Conservation (phyloP, 2,113 vertebrate species). For the Fulmarus glacialis region DNA sequence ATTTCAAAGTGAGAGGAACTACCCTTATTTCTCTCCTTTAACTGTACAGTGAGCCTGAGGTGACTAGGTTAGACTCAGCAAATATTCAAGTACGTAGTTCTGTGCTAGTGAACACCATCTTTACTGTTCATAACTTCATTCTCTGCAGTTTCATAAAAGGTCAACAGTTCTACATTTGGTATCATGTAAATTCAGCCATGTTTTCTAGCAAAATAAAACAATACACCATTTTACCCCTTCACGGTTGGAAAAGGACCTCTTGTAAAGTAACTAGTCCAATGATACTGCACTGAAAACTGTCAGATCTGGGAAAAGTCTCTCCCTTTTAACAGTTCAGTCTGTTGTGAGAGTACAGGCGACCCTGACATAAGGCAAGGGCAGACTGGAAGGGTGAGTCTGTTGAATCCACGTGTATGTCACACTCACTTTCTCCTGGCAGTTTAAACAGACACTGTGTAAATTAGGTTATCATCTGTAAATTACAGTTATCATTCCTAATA, state of each 20-base stretch:
- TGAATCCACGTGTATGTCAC: rapidly evolving
- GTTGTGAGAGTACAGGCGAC: background rate
- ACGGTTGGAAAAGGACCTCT: background rate
- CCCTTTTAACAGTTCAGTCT: background rate
- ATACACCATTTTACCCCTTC: background rate
- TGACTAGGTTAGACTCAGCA: background rate
- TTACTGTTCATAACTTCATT: background rate
- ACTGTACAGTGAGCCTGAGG: background rate
- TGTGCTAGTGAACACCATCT: background rate
- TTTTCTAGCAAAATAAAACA: background rate
- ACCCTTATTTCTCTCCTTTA: background rate
- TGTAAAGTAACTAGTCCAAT: background rate
- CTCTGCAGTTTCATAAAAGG: background rate
- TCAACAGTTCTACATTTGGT: background rate
- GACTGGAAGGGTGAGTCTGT: background rate
- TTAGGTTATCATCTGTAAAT: background rate
- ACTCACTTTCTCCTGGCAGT: background rate
- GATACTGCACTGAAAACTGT: background rate
- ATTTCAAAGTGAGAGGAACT: background rate
- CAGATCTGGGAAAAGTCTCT: background rate
- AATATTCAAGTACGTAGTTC: background rate
- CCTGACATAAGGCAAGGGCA: rapidly evolving
- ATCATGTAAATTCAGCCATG: background rate
- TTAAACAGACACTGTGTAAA: background rate
- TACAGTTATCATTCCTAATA: background rate